Conservation (phyloP, 2,113 vertebrate genomes). For the Athene cunicularia region DNA sequence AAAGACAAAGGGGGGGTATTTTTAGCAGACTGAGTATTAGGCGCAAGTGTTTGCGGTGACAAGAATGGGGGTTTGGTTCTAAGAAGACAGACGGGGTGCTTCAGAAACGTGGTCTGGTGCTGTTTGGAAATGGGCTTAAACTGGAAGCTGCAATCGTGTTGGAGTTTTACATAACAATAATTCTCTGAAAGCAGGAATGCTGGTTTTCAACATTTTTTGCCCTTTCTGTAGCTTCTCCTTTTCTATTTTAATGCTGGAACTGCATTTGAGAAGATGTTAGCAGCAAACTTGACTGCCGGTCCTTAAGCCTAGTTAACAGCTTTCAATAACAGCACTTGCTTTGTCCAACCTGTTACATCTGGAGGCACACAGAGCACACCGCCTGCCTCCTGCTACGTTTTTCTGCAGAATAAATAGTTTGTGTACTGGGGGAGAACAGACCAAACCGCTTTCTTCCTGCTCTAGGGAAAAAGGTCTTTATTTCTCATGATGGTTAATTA, state of each 20-base stretch:
- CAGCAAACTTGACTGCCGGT: not conserved
- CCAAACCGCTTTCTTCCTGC: not conserved
- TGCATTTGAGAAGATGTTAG: not conserved
- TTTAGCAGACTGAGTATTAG: not conserved
- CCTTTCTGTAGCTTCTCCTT: not conserved
- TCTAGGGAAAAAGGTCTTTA: not conserved
- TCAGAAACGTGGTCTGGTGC: not conserved
- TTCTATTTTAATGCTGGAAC: not conserved
- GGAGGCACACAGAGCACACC: not conserved
- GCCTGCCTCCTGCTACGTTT: rapidly evolving
- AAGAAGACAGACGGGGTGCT: not conserved
- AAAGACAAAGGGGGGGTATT: not conserved
- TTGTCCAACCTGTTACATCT: not conserved
- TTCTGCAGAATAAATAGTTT: not conserved
- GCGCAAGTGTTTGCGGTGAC: not conserved
- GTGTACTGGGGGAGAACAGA: not conserved
- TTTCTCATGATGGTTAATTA: not conserved
- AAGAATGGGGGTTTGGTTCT: not conserved
- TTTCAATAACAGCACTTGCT: not conserved
- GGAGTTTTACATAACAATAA: not conserved
- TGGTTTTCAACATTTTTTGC: not conserved
- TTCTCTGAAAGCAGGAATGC: not conserved
- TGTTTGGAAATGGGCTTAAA: not conserved
- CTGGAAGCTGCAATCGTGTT: not conserved
- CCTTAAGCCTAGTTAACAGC: not conserved